Evolutionary conservation across 1,140 invertebrate species (phyloP), one percentile per base, ranked within the genome.

Genomic region (Platyscapa corneri): DNA sequence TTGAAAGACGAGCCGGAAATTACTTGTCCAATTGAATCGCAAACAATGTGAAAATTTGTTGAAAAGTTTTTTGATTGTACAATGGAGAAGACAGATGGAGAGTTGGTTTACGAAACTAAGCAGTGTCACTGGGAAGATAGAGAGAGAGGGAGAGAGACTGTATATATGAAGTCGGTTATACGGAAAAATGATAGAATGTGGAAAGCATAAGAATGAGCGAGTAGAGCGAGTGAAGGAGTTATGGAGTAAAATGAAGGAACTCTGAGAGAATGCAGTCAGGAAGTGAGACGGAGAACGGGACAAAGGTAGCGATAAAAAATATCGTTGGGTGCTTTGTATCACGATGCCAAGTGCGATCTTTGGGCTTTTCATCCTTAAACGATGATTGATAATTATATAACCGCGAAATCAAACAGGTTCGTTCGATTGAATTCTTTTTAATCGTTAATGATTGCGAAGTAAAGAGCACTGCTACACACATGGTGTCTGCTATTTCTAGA

Each of bases 1-100:
- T 91, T 89, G 89, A 90, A 91, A 91, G 91, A 90, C 89, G 87
- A 89, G 88, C 89, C 88, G 91, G 90, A 91, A 92, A 92, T 93
- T 92, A 90, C 91, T 90, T 91, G 89, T 91, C 90, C 92, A 92
- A 92, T 92, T 92, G 92, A 93, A 93, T 93, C 90, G 89, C 91
- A 92, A 92, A 93, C 92, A 92, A 92, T 92, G 92, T 92, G 91
- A 93, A 93, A 92, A 93, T 92, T 92, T 92, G 90, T 92, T 92
- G 90, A 89, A 92, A 91, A 93, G 91, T 93, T 93, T n/a, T n/a
- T 92, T 92, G 92, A 91, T 92, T 90, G 92, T 92, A 92, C 91
- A 93, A 92, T 92, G 90, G 90, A 91, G 89, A 30, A n/a, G 39
- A 12, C 12, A 20, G 34, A 56, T 0, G 30, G 5, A 30, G n/a